These are phyloP conservation scores for Chironomus tepperi DNA, from an alignment of 1,140 invertebrate genomes.

Conservation along the genomic window DNA sequence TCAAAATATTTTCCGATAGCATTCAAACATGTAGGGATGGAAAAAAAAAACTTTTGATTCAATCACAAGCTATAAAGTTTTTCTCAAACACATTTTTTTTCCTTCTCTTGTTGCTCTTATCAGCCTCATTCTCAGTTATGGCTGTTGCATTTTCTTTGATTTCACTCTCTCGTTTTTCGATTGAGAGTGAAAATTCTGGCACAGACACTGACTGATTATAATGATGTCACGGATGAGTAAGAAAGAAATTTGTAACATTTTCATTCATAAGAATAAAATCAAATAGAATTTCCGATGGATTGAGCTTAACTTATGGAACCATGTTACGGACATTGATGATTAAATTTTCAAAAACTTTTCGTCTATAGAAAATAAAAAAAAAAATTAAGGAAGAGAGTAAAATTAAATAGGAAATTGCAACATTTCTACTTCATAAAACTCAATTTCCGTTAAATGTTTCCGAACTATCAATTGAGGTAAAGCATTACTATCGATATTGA, in stretches of 20 bases:
- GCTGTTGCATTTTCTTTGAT: not conserved
- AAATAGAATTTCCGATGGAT: no score
- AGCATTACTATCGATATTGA: not conserved
- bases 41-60: not conserved
- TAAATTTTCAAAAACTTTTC: not conserved
- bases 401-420: not conserved
- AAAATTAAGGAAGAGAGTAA: not conserved
- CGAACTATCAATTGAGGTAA: not conserved
- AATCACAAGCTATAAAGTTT: not conserved
- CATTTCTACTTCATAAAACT: constrained; percentile 14
- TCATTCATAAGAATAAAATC: no score
- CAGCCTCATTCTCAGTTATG: no score
- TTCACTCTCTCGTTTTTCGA: not conserved
- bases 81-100: not conserved
- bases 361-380: no score
- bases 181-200: not conserved
- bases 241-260: not conserved
- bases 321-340: not conserved
- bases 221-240: not conserved
- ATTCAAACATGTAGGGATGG: not conserved
- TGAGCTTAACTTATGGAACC: not conserved
- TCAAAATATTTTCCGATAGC: not conserved
- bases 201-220: not conserved
- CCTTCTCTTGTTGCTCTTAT: not conserved
- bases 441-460: constrained; percentile 7